Base-by-base conservation (phyloP, 2,797 vertebrate genomes). In the Tamandua tetradactyla region DNA sequence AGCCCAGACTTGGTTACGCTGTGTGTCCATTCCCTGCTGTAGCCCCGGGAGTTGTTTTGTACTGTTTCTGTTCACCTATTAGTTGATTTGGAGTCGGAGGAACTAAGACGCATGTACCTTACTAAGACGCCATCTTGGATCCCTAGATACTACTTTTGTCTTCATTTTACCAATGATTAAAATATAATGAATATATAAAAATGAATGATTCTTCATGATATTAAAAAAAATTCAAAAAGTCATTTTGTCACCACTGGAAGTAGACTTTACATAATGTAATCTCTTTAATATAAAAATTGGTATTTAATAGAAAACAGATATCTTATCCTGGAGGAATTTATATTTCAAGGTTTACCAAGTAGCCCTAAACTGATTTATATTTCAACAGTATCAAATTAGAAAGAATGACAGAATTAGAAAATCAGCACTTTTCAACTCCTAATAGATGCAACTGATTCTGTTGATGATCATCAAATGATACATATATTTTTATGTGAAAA, bases 321-420 rank as follows among this genome's bases (percentile, higher is more conserved):
- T 14, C 47, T 84, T 87, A 88, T 37, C 55, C 55, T 92, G 14
- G 7, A 66, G n/a, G 47, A 85, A 74, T 42, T n/a, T 64, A 47
- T 72, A 79, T n/a, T 84, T 83, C 49, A 66, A 44, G 13, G 64
- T 66, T 88, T 94, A 88, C 22, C 37, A 62, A 80, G 42, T 37
- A 89, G 10, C 35, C 22, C 61, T 91, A 62, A 27, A 18, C 61
- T 32, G 49, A 84, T 79, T n/a, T 62, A 76, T 52, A 17, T 52
- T 52, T 52, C 49, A 52, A 90, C 49, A 86, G 32, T 87, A 85
- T 49, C 69, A 87, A 83, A 87, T 69, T 61, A 83, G 83, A 82
- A 83, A 71, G 27, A 89, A 96, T 55, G 13, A 61, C 4, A 88
- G 10, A 71, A 83, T n/a, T 83, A 87, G 35, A 89, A 94, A 92